Evolutionary conservation across 2,113 vertebrate genomes (phyloP).

Genomic region (Brevimyrus niger): DNA sequence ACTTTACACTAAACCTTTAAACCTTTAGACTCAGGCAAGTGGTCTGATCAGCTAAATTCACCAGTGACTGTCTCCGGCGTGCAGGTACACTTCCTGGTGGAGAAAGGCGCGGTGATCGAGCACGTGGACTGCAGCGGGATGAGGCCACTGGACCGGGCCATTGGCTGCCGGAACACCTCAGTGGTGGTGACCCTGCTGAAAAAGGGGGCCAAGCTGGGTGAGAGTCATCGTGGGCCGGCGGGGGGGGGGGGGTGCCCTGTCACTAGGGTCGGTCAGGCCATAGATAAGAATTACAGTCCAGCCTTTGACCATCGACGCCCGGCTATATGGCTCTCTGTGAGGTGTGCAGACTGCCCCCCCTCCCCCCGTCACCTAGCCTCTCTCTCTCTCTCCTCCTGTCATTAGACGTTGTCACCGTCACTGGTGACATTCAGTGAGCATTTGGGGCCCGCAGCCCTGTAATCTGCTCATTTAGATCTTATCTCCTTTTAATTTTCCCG

Average conservation of each 20-base stretch:
- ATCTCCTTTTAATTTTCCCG: conserved; percentile 14
- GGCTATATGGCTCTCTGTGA: neutral
- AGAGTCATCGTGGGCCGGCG: neutral
- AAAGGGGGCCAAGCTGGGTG: conserved; percentile 89
- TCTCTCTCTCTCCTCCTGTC: conserved; percentile 17
- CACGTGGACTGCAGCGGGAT: conserved; percentile 76
- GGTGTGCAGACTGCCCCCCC: neutral
- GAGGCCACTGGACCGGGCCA: conserved; percentile 77
- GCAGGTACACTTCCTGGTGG: conserved; percentile 88
- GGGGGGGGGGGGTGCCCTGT: neutral
- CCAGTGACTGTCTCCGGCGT: neutral
- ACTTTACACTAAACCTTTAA: too few species aligned
- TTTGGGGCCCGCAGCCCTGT: neutral
- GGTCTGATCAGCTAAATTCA: neutral
- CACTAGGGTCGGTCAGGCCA: neutral
- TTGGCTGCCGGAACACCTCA: conserved; percentile 80
- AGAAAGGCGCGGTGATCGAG: conserved; percentile 84
- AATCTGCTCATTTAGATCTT: conserved; percentile 2
- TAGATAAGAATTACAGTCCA: neutral
- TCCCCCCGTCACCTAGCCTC: conserved; percentile 2
- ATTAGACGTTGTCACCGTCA: neutral
- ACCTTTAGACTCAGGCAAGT: neutral
- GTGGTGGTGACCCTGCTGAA: conserved; percentile 83
- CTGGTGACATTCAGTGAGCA: neutral
- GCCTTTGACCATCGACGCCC: neutral